Conservation (phyloP, 2,113 vertebrate species). For the Typhlomys cinereus region DNA sequence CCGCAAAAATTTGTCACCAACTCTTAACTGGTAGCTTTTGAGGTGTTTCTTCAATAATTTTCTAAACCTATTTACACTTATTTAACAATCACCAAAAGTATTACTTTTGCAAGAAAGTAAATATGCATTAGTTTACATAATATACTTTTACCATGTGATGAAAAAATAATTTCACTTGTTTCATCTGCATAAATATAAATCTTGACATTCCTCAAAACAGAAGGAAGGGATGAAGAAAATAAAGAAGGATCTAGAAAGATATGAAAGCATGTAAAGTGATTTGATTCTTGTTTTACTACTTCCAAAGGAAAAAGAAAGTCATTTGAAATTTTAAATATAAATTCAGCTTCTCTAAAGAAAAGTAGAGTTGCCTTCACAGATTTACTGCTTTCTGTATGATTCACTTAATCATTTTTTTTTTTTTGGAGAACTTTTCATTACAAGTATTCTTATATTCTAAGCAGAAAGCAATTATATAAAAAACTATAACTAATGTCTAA, state of each 20-base stretch:
- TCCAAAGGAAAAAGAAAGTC: not conserved
- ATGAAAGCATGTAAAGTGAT: not conserved
- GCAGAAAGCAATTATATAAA: not conserved
- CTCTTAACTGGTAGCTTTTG: not conserved
- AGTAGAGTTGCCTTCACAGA: not conserved
- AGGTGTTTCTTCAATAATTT: not conserved
- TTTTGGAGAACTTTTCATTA: not conserved
- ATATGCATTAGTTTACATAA: not conserved
- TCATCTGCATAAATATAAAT: not conserved
- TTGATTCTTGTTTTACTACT: not conserved
- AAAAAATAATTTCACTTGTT: not conserved
- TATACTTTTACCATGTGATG: not conserved
- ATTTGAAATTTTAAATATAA: not conserved
- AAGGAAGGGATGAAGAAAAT: not conserved
- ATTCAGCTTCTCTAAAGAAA: not conserved
- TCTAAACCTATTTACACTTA: not conserved
- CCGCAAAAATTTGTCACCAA: not conserved
- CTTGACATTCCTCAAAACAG: not conserved
- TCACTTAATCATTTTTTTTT: slow-evolving; percentile 20
- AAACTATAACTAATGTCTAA: not conserved
- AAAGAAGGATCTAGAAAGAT: not conserved
- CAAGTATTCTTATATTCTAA: not conserved
- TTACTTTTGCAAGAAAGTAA: fast-evolving
- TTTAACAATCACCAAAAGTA: not conserved
- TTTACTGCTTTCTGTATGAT: not conserved